Percentiles rank a stretch among this genome's conserved stretches.
Conservation (phyloP, 2,797 vertebrate genomes). For the Macropus fuliginosus region DNA sequence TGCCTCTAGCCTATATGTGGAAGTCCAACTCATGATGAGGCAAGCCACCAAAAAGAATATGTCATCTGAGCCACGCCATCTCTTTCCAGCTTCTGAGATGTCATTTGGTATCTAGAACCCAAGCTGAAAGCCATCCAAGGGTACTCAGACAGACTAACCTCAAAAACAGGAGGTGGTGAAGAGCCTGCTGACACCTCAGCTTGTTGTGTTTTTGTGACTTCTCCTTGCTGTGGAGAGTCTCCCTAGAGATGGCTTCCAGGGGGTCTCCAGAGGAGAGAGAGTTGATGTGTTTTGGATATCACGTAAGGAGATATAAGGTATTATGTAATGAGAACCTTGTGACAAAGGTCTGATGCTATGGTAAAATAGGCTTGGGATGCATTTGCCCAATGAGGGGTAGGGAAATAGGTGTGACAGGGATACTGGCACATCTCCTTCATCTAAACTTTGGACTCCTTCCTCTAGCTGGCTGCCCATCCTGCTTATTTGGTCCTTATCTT, state of each 20-base stretch:
- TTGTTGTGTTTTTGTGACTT: neutral
- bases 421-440: neutral
- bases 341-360: neutral
- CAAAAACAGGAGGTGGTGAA: neutral
- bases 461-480: neutral
- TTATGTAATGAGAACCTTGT: neutral
- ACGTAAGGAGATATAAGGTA: no score
- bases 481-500: neutral
- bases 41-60: slow-evolving; percentile 35
- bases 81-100: neutral
- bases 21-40: slow-evolving; percentile 59
- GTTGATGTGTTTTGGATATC: neutral
- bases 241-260: neutral
- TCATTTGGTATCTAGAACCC: neutral
- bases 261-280: neutral
- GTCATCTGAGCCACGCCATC: neutral
- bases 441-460: neutral
- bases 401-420: neutral
- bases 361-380: neutral
- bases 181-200: neutral
- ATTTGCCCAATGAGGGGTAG: neutral
- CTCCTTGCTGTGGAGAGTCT: neutral
- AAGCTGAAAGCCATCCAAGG: neutral
- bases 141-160: neutral
- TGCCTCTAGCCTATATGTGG: slow-evolving; percentile 70